Percentiles rank a stretch among this genome's conserved stretches.
Conservation (phyloP, 2,113 vertebrate genomes). For the zebrafish (Danio rerio) region GRCz12tu NC_133196.1:19521501-19522000, state of each 20-base stretch:
- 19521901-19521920: not conserved
- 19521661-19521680: not conserved
- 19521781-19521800: not conserved
- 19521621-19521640: not conserved
- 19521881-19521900: not conserved
- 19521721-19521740: not conserved
- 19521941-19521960: too few species aligned
- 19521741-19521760: constrained; percentile 2
- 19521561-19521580: constrained; percentile 13
- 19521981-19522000: too few species aligned
- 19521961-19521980: too few species aligned
- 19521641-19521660: not conserved
- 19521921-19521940: too few species aligned
- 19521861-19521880: not conserved
- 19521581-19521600: constrained; percentile 27
- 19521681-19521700: not conserved
- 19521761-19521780: not conserved
- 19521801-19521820: not conserved
- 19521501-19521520: constrained; percentile 66
- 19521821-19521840: not conserved
- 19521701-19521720: not conserved
- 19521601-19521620: not conserved
- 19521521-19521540: constrained; percentile 65
- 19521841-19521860: not conserved
- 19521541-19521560: constrained; percentile 66